These are phyloP conservation scores for Anser cygnoides DNA, from an alignment of 2,113 vertebrate genomes.

Conservation along the genomic window DNA sequence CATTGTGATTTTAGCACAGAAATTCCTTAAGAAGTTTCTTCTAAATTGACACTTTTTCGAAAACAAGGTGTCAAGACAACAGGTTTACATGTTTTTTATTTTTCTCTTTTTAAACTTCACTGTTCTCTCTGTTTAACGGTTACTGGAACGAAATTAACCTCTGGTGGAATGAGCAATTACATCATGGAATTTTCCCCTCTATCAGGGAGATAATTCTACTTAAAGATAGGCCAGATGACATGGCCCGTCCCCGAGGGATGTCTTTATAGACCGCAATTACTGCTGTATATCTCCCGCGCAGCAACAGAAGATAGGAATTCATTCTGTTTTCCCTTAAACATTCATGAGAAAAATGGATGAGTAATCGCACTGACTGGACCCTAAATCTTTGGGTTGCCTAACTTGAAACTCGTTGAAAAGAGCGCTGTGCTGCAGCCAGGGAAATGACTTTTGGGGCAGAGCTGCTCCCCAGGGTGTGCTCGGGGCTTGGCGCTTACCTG, in stretches of 20 bases:
- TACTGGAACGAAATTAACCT: constrained; percentile 35
- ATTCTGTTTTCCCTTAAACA: constrained; percentile 53
- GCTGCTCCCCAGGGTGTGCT: background rate
- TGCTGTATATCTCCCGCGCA: constrained; percentile 3
- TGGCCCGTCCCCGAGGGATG: constrained; percentile 29
- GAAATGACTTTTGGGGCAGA: background rate
- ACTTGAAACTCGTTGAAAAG: background rate
- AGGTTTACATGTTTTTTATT: background rate
- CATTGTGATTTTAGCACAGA: background rate
- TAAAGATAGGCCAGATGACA: constrained; percentile 30
- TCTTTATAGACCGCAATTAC: constrained; percentile 52
- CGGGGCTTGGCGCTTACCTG: constrained; percentile 81
- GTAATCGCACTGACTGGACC: background rate
- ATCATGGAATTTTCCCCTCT: constrained; percentile 14
- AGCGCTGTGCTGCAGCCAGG: background rate
- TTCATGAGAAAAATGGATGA: constrained; percentile 63
- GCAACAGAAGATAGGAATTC: constrained; percentile 37
- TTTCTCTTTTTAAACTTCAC: background rate
- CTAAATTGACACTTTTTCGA: background rate
- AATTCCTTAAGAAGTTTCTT: background rate
- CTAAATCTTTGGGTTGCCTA: constrained; percentile 41
- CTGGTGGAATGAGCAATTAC: background rate
- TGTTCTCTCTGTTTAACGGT: background rate
- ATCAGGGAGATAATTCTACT: constrained; percentile 46
- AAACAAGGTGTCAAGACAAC: background rate